Evolutionary conservation across 2,888 invertebrate genomes (phyloP), one percentile per base, ranked within the genome.

Genomic region (Gisinianus flammeolus): DNA sequence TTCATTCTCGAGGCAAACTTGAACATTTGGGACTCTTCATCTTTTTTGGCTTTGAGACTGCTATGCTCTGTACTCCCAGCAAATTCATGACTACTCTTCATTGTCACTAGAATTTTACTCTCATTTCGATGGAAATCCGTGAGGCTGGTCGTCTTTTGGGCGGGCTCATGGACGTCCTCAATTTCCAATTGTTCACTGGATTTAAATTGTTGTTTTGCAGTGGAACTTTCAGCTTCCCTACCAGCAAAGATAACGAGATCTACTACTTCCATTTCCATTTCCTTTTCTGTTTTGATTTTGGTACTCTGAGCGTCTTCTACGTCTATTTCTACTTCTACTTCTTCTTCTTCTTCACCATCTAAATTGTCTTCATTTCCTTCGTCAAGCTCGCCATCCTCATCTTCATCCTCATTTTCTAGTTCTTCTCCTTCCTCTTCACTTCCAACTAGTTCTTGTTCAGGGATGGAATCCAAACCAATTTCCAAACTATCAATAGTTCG

Each of bases 51-150:
- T 73, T 64, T 64, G 0, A 58, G 12, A 0, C 30, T 33, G n/a
- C 56, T 56, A n/a, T 19, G 22, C 19, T 6, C 26, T 4, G 62
- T 73, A 24, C 19, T 35, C 3, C 66, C 73, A 35, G 58, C 64
- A 74, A 74, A 74, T 28, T 74, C 74, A 19, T 54, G 66, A 66
- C 74, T 74, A 44, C 52, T 74, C 44, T 67, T 52, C 54, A 16
- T 24, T 35, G 64, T 31, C 26, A 74, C 62, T 3, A 54, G 3
- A 24, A 62, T 26, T 62, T 26, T 62, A 62, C 16, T 26, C 16
- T 22, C 22, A 1, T 58, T 31, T 2, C 52, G 28, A 6, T 52
- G 66, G 8, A 74, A 19, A 3, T 66, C 33, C 4, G 73, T 52
- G 0, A 74, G 28, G n/a, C 74, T 74, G 8, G 66, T 16, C 3